Evolutionary conservation across 2,797 vertebrate genomes (phyloP), one percentile per base, ranked within the genome.

Genomic region (Zalophus californianus): DNA sequence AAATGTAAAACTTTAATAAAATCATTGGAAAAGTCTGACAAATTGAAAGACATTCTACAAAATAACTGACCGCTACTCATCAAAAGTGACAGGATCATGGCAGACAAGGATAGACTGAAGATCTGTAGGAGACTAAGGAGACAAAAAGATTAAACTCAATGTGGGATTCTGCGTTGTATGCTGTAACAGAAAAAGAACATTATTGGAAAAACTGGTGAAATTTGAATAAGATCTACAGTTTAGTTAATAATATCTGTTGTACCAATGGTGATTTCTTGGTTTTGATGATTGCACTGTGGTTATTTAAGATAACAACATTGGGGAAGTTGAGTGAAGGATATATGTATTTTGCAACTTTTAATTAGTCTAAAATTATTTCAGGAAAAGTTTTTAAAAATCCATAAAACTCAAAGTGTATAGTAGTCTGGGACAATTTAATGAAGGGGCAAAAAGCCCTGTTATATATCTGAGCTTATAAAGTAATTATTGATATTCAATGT

Each of bases 311-410:
- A 68, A 68, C n/a, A 66, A 16, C 27, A 38, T 52, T 78, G n/a
- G 2, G 20, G 5, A 91, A 48, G 11, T 62, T 75, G 50, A 86
- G 5, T 75, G 73, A 89, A 38, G 23, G 29, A 27, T 60, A 23
- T 86, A 50, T 94, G 35, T 11, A 25, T 78, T 97, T 92, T 90
- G 20, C 2, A 96, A 88, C 3, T 95, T 90, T 50, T 85, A 93
- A 73, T 70, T 35, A 96, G 4, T 54, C 58, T 75, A 62, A 91
- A 94, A 44, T 79, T 87, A 64, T 58, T 94, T 95, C 11, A 38
- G n/a, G 9, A 80, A 58, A 60, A 35, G 21, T 58, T 75, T 75
- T 82, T 7, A 29, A 4, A 86, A 86, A 78, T 56, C 6, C 91
- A 44, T 6, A 60, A 73, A 91, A 70, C 2, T 78, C 48, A 60